Evolutionary conservation across 2,113 vertebrate species (phyloP), one percentile per base, ranked within the genome.

Genomic region (Mionectes macconnelli): DNA sequence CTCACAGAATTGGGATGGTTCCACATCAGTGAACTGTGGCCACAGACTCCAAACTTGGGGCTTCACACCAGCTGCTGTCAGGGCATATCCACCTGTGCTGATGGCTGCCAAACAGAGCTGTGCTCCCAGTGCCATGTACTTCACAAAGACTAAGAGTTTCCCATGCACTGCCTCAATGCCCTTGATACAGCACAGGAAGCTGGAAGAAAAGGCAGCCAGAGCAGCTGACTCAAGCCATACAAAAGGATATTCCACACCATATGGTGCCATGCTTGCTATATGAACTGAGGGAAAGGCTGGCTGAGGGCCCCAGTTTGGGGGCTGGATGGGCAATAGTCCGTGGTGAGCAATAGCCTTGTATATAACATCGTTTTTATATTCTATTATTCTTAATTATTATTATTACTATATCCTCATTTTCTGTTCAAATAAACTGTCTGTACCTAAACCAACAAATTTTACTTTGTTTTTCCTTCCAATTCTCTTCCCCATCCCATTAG

Each of bases 101-200:
- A 18, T 4, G 3, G 25, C 40, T 31, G 33, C 21, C 42, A 45
- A 23, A 16, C 15, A 72, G 33, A 28, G 11, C 14, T 70, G 24
- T 49, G 11, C 7, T 84, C 12, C 27, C 40, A 1, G 1, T 30
- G 12, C 3, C 50, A 49, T 0, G 1, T 8, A 23, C 12, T 7
- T 33, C 24, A 8, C 10, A 28, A 9, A 3, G 13, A 25, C 21
- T 37, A 31, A 31, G 47, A 57, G 1, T 33, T 74, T 53, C 42
- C 5, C 15, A 35, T 66, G 35, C 14, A 27, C 66, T 52, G 7
- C 39, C 20, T 14, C 31, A 45, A 2, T 6, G 11, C 27, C 10
- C 11, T 12, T 1, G 1, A 4, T 18, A 39, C 15, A 33, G 19
- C 45, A 31, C 14, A 62, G 27, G 47, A 37, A 28, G 39, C 10